Base-by-base conservation (phyloP, 2,888 invertebrate species). In the Cyclophora albipunctata region DNA sequence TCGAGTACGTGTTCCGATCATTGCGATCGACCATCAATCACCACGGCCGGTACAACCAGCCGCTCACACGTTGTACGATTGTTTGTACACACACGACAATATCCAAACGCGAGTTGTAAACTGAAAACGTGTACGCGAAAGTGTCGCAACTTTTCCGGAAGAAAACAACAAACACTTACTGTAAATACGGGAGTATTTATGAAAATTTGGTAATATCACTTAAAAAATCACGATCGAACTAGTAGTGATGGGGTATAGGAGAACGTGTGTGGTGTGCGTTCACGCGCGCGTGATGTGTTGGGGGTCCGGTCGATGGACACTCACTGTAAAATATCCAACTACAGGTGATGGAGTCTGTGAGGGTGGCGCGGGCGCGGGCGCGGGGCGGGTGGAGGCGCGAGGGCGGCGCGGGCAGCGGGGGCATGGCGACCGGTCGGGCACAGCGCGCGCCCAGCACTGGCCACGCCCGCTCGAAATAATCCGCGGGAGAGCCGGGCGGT, bases 271-370 rank as follows among this genome's bases (percentile, higher is more conserved):
- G 37, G 37, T 37, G 37, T 37, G 4, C 37, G 4, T 37, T 37
- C 4, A 4, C 5, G 42, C 7, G 20, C 37, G 37, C 4, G 37
- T 37, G 37, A 20, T 20, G 20, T 20, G 20, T 20, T 20, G 20
- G 20, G 37, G 5, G 37, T 37, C 4, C 4, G 5, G 37, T 37
- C 37, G 37, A 5, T 4, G 37, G 5, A 5, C 83, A 88, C 89
- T 91, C 92, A 91, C 93, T 92, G 86, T 92, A 93, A 79, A 93
- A 92, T 85, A 93, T 92, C 93, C 93, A 93, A 89, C 92, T 93
- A 82, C 92, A 92, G 86, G 91, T 92, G 81, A 93, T 89, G 62
- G 84, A 91, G 85, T 92, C 92, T 75, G 91, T 91, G 78, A 91
- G 80, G 75, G 91, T 89, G 75, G 90, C 90, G 81, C 91, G 89